A percentile compares a stretch with the other conserved stretches of the same genome.
Evolutionary conservation across 2,888 invertebrate genomes (phyloP).

Genomic region (Leucoma salicis): DNA sequence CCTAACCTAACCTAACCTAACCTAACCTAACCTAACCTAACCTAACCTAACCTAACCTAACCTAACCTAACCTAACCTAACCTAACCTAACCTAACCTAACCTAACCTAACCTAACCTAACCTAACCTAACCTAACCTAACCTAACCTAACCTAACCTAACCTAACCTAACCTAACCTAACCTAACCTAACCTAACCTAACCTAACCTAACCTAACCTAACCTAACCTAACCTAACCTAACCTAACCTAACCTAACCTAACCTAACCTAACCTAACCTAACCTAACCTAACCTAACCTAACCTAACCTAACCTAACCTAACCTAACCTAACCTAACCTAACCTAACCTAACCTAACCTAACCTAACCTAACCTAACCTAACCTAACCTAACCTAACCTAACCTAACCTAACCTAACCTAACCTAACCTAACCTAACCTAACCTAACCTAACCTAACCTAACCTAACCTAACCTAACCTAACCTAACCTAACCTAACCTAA

Average conservation of each 20-base stretch:
- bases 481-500: slow-evolving; percentile 11
- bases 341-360: slow-evolving; percentile 18
- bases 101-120: slow-evolving; percentile 26
- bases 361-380: slow-evolving; percentile 28
- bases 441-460: slow-evolving; percentile 27
- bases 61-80: slow-evolving; percentile 27
- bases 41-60: slow-evolving; percentile 18
- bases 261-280: slow-evolving; percentile 29
- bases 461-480: slow-evolving; percentile 23
- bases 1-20: slow-evolving; percentile 20
- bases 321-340: slow-evolving; percentile 27
- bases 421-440: slow-evolving; percentile 27
- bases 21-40: slow-evolving; percentile 20
- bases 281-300: slow-evolving; percentile 26
- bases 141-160: slow-evolving; percentile 14
- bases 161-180: slow-evolving; percentile 22
- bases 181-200: slow-evolving; percentile 22
- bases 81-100: slow-evolving; percentile 27
- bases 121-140: slow-evolving; percentile 24
- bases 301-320: slow-evolving; percentile 33
- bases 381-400: slow-evolving; percentile 22
- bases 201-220: slow-evolving; percentile 19
- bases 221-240: slow-evolving; percentile 20
- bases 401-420: slow-evolving; percentile 22
- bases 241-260: slow-evolving; percentile 29